Conservation (phyloP, 2,113 vertebrate species). For the Sprattus sprattus region DNA sequence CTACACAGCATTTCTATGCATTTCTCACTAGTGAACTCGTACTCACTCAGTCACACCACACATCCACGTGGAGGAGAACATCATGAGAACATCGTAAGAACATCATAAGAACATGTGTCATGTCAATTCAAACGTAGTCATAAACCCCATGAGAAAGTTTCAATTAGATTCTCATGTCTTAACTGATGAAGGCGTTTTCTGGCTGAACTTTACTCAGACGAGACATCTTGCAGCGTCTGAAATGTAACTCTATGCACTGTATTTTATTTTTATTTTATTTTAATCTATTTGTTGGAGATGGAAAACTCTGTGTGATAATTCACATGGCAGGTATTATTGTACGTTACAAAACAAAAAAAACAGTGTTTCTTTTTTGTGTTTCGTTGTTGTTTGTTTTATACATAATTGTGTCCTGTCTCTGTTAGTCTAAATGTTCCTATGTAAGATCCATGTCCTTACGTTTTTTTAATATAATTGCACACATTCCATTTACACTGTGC, state of each 20-base stretch:
- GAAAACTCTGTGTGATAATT: conserved; percentile 19
- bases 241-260: conserved; percentile 62
- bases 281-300: conserved; percentile 30
- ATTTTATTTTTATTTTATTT: conserved; percentile 29
- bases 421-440: conserved; percentile 46
- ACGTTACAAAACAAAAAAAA: neutral
- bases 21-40: neutral
- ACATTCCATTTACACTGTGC: conserved; percentile 37
- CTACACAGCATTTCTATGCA: neutral
- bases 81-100: neutral
- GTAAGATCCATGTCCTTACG: conserved; percentile 25
- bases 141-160: neutral
- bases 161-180: neutral
- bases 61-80: neutral
- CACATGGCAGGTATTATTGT: conserved; percentile 27
- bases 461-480: conserved; percentile 67
- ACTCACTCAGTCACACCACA: neutral
- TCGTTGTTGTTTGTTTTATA: conserved; percentile 30
- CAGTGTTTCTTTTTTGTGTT: conserved; percentile 1
- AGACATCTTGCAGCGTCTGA: conserved; percentile 34
- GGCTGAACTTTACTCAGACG: neutral
- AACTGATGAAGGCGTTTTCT: neutral
- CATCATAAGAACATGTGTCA: neutral
- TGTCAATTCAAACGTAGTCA: neutral
- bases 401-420: conserved; percentile 42